Base-by-base conservation (phyloP, 2,888 invertebrate genomes). In the Eurytoma adleriae region DNA sequence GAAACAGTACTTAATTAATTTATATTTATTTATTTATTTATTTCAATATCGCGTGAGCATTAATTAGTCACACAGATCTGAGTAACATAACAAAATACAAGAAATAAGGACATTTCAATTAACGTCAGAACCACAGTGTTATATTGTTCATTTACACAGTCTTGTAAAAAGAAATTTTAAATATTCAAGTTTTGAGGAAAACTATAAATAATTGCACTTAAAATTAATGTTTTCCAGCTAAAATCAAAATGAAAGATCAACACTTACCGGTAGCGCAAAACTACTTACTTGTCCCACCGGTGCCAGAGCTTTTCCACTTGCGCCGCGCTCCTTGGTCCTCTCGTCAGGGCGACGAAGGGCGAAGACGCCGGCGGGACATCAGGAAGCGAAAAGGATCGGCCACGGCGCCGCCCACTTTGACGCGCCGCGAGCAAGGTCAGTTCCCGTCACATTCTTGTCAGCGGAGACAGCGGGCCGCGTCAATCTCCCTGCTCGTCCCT, bases 401-500 rank as follows among this genome's bases (percentile, higher is more conserved):
- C 13, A 16, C 79, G 84, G 83, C 82, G 83, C 85, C 85, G 85
- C 85, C 85, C 85, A 85, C 84, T 84, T 86, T 72, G 73, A 24
- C 56, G 56, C 56, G 78, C 81, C 79, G 74, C 82, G 86, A 86
- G 86, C 87, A 85, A 88, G 85, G 85, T 84, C 84, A 89, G 86
- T 86, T 86, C 89, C 88, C 89, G 90, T 90, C 90, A 89, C 90
- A 90, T 90, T 90, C 90, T 90, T 90, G 90, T 90, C 90, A 90
- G 89, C 86, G 83, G 83, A 86, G 86, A 88, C 88, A 89, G 88
- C 88, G 88, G 88, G 88, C 88, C 89, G 87, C 89, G 90, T 90
- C 90, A 90, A 90, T 90, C 90, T 90, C 87, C 27, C 78, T 56
- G 78, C 64, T 30, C 71, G 70, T 62, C 27, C 57, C 76, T 85